These are phyloP conservation scores for Corythucha ciliata DNA, from an alignment of 2,888 invertebrate genomes.

Conservation along the genomic window DNA sequence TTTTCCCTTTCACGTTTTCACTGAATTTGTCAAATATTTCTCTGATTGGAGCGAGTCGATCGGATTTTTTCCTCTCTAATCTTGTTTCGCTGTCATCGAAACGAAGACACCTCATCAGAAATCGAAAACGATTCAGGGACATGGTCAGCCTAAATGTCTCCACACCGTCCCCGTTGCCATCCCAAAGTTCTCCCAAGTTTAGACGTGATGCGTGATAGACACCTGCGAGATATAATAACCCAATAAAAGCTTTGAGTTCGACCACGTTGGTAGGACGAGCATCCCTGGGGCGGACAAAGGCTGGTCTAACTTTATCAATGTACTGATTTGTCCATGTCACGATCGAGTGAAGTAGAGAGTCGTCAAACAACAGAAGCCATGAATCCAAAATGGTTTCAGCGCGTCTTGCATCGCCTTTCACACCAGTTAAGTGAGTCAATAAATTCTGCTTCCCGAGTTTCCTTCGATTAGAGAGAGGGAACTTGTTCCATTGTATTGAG, in stretches of 20 bases:
- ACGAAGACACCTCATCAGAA: constrained; percentile 16
- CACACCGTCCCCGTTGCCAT: constrained; percentile 4
- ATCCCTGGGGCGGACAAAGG: constrained; percentile 11
- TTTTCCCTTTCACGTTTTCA: no score
- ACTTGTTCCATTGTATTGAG: constrained; percentile 7
- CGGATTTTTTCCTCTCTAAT: neutral
- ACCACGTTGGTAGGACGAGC: constrained; percentile 2
- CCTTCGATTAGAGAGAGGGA: constrained; percentile 3
- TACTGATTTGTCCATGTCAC: constrained; percentile 18
- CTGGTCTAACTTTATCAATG: constrained; percentile 1
- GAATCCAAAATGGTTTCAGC: constrained; percentile 11
- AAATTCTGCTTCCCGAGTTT: constrained; percentile 14
- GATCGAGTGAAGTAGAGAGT: constrained; percentile 8
- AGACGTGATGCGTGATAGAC: constrained; percentile 3
- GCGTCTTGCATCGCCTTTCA: constrained; percentile 12
- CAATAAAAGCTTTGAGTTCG: constrained; percentile 17
- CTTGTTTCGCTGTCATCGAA: constrained; percentile 15
- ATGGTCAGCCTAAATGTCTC: constrained; percentile 11
- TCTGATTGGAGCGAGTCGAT: neutral
- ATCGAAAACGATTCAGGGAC: neutral
- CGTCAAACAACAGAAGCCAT: constrained; percentile 12
- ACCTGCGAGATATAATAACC: constrained; percentile 12
- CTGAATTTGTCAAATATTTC: neutral
- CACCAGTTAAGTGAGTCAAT: constrained; percentile 11
- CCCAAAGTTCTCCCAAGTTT: constrained; percentile 12